Base-by-base conservation (phyloP, 1,140 invertebrate genomes). In the Orussus abietinus region DNA sequence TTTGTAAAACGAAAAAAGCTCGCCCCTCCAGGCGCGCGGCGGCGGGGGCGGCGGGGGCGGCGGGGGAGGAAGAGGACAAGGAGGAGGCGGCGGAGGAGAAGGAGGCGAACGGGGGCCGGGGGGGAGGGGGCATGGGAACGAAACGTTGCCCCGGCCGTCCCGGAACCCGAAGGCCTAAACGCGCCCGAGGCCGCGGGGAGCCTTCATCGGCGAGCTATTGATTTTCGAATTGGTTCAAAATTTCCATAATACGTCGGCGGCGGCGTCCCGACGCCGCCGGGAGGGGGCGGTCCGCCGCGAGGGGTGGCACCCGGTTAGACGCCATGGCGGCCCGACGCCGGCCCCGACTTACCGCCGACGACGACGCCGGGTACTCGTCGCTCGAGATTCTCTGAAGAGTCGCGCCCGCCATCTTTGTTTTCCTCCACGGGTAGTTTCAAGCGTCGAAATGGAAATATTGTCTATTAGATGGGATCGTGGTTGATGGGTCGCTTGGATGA, bases 1-100 rank as follows among this genome's bases (percentile, higher is more conserved):
- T 72, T 72, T 72, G 62, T 67, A 68, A 66, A 69, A 69, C 62
- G 62, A 71, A 72, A 70, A 72, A 72, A 71, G 59, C 59, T 59
- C 59, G 53, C 58, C 64, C 53, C 51, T 44, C 59, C 47, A 46
- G 15, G 26, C 17, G 30, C 35, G 36, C 18, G 29, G 15, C 22
- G 44, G 34, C 45, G 38, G 36, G 33, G 34, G 26, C 46, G 44
- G 5, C 14, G 17, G 11, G 12, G 18, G 9, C n/a, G 25, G 25
- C 12, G 28, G 18, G 5, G 28, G 11, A 22, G 30, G 12, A 30
- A 29, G 22, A 39, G 18, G 29, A n/a, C 22, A 4, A 19, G 38
- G 26, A 2, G n/a, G 30, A 39, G 22, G 11, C 10, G 10, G 22
- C 28, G 17, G 9, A 37, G 6, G 20, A 38, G 20, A 38, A 38